Conservation (phyloP, 2,113 vertebrate genomes). For the Herpetotheres cachinnans region DNA sequence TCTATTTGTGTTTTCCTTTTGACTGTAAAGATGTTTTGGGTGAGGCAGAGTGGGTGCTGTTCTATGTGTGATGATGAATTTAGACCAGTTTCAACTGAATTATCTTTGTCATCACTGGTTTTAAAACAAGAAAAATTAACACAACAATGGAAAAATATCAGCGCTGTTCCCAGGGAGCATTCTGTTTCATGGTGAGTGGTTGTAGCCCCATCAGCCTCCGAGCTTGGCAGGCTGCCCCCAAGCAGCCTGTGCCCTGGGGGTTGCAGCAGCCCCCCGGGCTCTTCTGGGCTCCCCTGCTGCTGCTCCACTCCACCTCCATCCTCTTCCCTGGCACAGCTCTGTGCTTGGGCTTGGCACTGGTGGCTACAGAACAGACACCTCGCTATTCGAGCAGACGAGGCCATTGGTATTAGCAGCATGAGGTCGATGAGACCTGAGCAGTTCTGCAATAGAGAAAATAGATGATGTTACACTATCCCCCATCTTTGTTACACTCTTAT, state of each 20-base stretch:
- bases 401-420: background rate
- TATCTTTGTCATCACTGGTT: background rate
- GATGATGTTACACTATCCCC: background rate
- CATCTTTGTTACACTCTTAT: background rate
- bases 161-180: background rate
- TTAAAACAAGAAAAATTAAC: background rate
- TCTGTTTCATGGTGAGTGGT: background rate
- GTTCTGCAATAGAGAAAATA: background rate
- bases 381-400: background rate
- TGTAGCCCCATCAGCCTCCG: background rate
- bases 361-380: background rate
- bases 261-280: background rate
- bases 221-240: background rate
- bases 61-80: background rate
- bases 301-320: accelerated
- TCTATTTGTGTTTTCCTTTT: background rate
- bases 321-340: background rate
- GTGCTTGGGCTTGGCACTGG: background rate
- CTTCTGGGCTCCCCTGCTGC: background rate
- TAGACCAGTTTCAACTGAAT: background rate
- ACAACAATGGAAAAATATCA: background rate
- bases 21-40: background rate
- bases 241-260: background rate
- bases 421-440: background rate
- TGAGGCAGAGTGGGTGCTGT: background rate